Conservation (phyloP, 2,113 vertebrate genomes). For the Callaeas wilsoni region DNA sequence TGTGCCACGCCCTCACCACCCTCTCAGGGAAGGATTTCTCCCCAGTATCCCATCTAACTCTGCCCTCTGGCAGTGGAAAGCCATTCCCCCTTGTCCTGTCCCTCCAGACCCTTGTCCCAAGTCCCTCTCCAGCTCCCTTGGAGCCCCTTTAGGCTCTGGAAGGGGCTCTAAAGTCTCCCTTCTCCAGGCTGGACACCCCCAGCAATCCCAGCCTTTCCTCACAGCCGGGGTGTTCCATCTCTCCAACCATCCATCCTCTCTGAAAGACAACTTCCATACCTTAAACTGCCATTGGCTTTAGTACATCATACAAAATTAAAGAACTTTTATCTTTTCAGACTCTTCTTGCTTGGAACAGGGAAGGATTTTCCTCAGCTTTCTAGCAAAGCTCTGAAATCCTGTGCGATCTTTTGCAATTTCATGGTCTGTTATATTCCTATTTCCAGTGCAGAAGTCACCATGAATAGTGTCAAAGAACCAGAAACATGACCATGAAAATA, state of each 20-base stretch:
- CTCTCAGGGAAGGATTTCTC: neutral
- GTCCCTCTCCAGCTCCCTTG: neutral
- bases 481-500: neutral
- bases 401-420: neutral
- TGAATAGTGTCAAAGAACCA: neutral
- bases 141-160: neutral
- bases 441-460: neutral
- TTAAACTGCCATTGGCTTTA: neutral
- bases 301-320: neutral
- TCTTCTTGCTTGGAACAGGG: neutral
- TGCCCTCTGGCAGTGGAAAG: neutral
- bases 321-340: neutral
- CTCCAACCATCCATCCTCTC: neutral
- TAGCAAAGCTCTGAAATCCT: neutral
- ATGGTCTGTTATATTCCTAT: neutral
- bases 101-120: neutral
- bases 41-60: rapidly evolving
- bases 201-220: neutral
- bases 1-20: neutral
- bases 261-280: neutral
- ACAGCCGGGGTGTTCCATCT: neutral
- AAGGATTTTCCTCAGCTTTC: neutral
- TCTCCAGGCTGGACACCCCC: neutral
- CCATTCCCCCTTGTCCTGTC: neutral
- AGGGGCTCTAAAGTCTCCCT: neutral